Percentiles rank a stretch among this genome's conserved stretches.
Evolutionary conservation across 2,888 invertebrate genomes (phyloP).

Genomic region (Eristalinus aeneus): DNA sequence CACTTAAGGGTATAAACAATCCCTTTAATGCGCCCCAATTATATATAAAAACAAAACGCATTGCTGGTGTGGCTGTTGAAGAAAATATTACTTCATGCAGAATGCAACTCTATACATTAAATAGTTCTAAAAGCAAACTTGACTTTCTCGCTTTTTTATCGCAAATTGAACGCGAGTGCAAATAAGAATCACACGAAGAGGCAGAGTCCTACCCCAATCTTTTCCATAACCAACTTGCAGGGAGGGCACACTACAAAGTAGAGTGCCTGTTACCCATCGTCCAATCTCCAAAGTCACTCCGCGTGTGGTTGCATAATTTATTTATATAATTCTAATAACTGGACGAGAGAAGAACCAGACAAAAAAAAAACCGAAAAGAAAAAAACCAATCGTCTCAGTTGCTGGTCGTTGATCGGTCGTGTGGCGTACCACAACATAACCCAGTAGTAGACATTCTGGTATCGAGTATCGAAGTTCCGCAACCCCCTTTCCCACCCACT

Average conservation of each 20-base stretch:
- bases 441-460: constrained; percentile 40
- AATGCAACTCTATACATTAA: too few species aligned
- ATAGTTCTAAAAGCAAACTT: too few species aligned
- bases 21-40: too few species aligned
- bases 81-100: too few species aligned
- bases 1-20: too few species aligned
- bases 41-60: too few species aligned
- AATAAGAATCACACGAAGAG: too few species aligned
- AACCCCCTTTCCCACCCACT: constrained; percentile 37
- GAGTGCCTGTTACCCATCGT: not conserved
- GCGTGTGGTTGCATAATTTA: constrained; percentile 11
- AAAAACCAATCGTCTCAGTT: not conserved
- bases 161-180: too few species aligned
- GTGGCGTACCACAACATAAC: constrained; percentile 2
- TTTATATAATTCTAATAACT: constrained; percentile 35
- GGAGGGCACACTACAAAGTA: not conserved
- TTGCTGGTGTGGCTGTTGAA: too few species aligned
- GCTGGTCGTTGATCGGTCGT: not conserved
- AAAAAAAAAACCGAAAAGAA: not conserved
- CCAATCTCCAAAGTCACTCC: not conserved
- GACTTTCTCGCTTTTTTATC: too few species aligned
- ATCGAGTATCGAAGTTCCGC: constrained; percentile 32
- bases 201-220: too few species aligned
- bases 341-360: constrained; percentile 1
- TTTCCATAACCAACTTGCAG: not conserved